These are phyloP conservation scores for Tineola bisselliella DNA, from an alignment of 2,888 invertebrate genomes.

Conservation along the genomic window DNA sequence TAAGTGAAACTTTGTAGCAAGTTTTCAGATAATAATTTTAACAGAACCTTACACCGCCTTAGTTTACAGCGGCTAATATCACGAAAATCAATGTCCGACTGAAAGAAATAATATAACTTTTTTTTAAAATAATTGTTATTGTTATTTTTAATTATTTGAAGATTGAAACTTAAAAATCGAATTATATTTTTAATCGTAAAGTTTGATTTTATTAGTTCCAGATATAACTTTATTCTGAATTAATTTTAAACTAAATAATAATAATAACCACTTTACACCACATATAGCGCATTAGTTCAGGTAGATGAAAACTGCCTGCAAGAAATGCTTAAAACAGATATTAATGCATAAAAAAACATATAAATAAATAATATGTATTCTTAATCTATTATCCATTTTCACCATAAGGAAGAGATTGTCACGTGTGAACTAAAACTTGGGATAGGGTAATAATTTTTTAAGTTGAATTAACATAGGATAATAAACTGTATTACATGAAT, in stretches of 20 bases:
- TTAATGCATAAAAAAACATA: no score
- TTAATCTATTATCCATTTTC: neutral
- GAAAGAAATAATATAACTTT: no score
- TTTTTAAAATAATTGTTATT: no score
- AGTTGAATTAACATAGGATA: neutral
- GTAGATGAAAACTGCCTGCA: no score
- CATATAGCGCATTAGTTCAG: no score
- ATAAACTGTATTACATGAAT: neutral
- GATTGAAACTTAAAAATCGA: no score
- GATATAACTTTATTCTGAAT: no score
- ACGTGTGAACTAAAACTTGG: neutral
- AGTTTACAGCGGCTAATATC: conserved; percentile 7
- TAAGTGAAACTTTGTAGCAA: neutral
- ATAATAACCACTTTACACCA: no score
- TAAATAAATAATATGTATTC: neutral
- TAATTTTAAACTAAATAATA: no score
- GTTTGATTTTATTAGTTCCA: no score
- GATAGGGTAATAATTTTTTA: neutral
- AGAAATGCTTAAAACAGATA: no score
- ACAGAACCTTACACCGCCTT: conserved; percentile 1
- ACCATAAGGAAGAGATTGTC: neutral
- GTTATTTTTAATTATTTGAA: neutral
- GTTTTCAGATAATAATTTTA: conserved; percentile 7
- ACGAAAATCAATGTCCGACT: neutral
- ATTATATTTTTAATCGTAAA: no score